Percentiles rank a stretch among this genome's conserved stretches.
These are phyloP conservation scores for Spea hammondii DNA, from an alignment of 2,797 vertebrate species.

Conservation along the genomic window DNA sequence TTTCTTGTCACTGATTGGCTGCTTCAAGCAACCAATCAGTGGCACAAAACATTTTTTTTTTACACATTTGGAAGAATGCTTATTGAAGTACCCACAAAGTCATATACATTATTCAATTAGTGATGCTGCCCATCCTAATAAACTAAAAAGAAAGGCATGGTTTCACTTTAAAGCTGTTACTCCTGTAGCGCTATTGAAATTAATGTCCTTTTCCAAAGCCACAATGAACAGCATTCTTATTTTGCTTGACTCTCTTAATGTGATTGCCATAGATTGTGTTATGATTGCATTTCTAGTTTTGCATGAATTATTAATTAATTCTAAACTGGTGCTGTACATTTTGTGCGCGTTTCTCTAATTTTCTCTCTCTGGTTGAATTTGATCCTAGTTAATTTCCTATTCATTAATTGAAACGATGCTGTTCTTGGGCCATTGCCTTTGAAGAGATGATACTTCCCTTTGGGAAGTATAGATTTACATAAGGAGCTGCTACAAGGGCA, in stretches of 20 bases:
- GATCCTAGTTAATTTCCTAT: constrained; percentile 45
- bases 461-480: constrained; percentile 46
- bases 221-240: not conserved
- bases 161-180: too few relatives aligned
- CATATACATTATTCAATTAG: too few relatives aligned
- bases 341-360: constrained; percentile 43
- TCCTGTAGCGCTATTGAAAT: too few relatives aligned
- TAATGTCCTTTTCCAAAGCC: not conserved
- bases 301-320: constrained; percentile 42
- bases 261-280: constrained; percentile 30
- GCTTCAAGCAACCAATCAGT: too few relatives aligned
- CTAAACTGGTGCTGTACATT: constrained; percentile 6
- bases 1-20: too few relatives aligned
- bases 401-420: constrained; percentile 47
- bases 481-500: constrained; percentile 43
- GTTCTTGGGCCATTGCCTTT: constrained; percentile 38
- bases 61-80: too few relatives aligned
- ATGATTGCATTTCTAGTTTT: constrained; percentile 18
- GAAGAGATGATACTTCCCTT: constrained; percentile 6
- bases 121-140: too few relatives aligned
- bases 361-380: constrained; percentile 42
- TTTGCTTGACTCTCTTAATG: constrained; percentile 21
- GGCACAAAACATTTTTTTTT: too few relatives aligned
- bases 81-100: too few relatives aligned
- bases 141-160: too few relatives aligned